Percentiles rank a stretch among this genome's conserved stretches.
Conservation (phyloP, 53 echinoderm and acorn worm species). For the Apostichopus leukothele region DNA sequence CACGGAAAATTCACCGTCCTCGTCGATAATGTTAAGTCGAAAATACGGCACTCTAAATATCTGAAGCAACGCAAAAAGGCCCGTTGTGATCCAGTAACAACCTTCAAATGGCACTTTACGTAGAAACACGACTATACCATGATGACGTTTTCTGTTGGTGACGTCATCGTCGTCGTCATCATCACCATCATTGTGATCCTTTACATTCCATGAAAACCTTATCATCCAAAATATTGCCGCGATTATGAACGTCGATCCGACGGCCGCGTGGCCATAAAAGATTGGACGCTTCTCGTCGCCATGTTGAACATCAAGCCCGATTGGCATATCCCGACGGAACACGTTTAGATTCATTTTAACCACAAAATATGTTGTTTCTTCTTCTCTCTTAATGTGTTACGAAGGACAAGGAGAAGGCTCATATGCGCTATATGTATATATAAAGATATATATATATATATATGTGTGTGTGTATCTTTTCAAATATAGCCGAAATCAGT, state of each 20-base stretch:
- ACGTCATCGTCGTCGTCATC: too few species aligned
- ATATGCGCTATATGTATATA: too few species aligned
- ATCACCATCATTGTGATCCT: too few species aligned
- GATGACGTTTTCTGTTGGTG: background rate
- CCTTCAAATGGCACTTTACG: background rate
- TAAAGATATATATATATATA: too few species aligned
- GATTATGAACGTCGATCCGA: background rate
- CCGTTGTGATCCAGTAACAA: background rate
- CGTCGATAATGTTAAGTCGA: background rate
- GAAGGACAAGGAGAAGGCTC: too few species aligned
- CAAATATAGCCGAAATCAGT: too few species aligned
- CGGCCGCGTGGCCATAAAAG: constrained; percentile 22
- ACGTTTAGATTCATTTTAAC: background rate
- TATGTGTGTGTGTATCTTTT: too few species aligned
- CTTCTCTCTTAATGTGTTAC: too few species aligned
- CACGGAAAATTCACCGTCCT: background rate
- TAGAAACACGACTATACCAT: background rate
- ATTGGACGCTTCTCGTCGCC: background rate
- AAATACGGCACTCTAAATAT: background rate
- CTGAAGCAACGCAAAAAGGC: background rate
- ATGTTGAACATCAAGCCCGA: background rate
- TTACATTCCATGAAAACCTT: background rate
- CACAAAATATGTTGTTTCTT: too few species aligned
- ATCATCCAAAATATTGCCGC: constrained; percentile 19
- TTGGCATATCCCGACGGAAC: background rate